phyloP scores from a whole-genome alignment of 53 echinoderm and acorn worm genomes.

The Mesocentrotus franciscanus region DNA sequence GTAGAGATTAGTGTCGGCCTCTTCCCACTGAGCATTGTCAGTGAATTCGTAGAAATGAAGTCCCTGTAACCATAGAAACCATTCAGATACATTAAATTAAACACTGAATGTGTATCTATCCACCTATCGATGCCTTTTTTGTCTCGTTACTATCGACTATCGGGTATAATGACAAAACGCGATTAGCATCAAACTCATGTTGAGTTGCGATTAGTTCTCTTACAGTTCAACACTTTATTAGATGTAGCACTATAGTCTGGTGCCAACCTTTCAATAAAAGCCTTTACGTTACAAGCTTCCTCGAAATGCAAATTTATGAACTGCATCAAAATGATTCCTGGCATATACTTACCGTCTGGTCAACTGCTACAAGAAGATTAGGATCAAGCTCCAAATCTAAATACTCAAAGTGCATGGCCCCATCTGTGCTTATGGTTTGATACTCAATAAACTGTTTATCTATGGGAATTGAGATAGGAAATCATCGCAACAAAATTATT shows the following conservation, averaged over 20 bases:
- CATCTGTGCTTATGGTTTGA: constrained; percentile 71
- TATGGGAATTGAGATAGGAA: constrained; percentile 33
- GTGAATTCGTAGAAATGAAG: constrained; percentile 68
- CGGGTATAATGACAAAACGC: too few species aligned
- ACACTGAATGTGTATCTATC: too few species aligned
- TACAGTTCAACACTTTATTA: too few species aligned
- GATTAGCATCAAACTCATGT: too few species aligned
- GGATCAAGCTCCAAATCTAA: constrained; percentile 70
- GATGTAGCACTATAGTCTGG: too few species aligned
- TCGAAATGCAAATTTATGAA: background rate
- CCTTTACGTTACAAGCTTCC: too few species aligned
- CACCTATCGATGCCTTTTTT: background rate
- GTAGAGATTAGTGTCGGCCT: constrained; percentile 42
- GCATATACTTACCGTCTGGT: constrained; percentile 2
- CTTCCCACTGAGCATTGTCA: constrained; percentile 67
- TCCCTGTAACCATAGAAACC: constrained; percentile 53
- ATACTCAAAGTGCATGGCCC: constrained; percentile 69
- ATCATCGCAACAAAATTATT: background rate
- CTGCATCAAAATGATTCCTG: background rate
- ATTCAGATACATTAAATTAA: background rate
- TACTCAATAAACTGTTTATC: constrained; percentile 84
- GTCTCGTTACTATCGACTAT: too few species aligned
- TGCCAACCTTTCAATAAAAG: too few species aligned
- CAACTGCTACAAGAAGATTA: constrained; percentile 67
- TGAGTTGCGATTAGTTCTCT: too few species aligned